Percentiles rank a stretch among this genome's conserved stretches.
phyloP scores from a whole-genome alignment of 2,888 invertebrate species.

The Cantharis rufa region DNA sequence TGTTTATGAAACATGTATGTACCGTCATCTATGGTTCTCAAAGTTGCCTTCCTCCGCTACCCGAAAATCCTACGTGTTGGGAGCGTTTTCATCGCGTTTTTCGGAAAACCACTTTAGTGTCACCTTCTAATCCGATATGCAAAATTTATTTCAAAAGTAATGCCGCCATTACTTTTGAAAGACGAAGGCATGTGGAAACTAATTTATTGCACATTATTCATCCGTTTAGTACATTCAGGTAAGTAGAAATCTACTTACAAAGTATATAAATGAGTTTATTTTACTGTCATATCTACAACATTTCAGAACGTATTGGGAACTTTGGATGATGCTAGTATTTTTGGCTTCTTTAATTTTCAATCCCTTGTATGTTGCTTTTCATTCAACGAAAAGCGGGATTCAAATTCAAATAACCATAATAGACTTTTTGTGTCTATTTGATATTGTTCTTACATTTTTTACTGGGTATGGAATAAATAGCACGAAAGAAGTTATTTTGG shows the following conservation, averaged over 20 bases:
- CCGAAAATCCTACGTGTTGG: neutral
- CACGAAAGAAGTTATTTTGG: conserved; percentile 47
- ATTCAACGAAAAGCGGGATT: neutral
- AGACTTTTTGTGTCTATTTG: conserved; percentile 45
- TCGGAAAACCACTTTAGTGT: conserved; percentile 11
- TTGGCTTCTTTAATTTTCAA: conserved; percentile 19
- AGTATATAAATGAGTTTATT: neutral
- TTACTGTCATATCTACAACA: neutral
- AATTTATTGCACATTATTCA: conserved; percentile 47
- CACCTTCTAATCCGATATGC: conserved; percentile 6
- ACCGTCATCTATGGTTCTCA: neutral
- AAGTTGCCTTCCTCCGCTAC: conserved; percentile 3
- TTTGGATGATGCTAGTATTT: conserved; percentile 29
- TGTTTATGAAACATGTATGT: conserved; percentile 5
- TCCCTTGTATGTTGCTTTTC: conserved; percentile 28
- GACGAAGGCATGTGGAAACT: conserved; percentile 42
- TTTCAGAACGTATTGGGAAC: conserved; percentile 30
- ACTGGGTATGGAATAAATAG: conserved; percentile 52
- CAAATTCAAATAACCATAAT: neutral
- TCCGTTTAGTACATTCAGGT: conserved; percentile 49
- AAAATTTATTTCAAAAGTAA: conserved; percentile 44
- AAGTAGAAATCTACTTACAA: neutral
- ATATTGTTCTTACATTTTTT: conserved; percentile 48
- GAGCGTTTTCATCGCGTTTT: neutral
- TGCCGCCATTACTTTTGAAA: conserved; percentile 44